Evolutionary conservation across 2,113 vertebrate genomes (phyloP), one percentile per base, ranked within the genome.

Genomic region (Toxotes chatareus): DNA sequence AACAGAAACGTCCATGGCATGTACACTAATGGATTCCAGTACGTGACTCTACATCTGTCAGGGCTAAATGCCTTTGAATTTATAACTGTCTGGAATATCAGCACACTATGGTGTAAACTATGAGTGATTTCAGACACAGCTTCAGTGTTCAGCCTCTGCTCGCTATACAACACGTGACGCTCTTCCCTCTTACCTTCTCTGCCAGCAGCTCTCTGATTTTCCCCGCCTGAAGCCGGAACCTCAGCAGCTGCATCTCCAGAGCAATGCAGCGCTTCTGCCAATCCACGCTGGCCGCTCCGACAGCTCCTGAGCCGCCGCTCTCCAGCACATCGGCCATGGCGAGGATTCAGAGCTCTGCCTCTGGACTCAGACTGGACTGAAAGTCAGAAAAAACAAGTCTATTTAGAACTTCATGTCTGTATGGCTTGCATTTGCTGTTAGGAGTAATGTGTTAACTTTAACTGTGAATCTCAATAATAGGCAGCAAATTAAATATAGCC

Each of bases 201-300:
- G 95, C 96, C 89, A 97, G 93, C 77, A 97, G 94, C 84, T 97
- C 96, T 51, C 96, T 94, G 84, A 97, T 97, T 90, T 97, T 97
- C 83, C 96, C 95, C 21, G 97, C 97, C 90, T 98, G 97, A 27
- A 97, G 93, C 67, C 96, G 94, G 90, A 98, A 97, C 91, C 95
- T 95, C 90, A 97, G 96, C 89, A 98, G 96, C 93, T 98, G 97
- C 80, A 96, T 95, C 89, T 98, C 96, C 88, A 98, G 83, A 0
- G 90, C 89, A 5, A 96, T 79, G 83, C 96, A 98, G 73, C 96
- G 93, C 56, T 97, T 96, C 84, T 97, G 97, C 97, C 96, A 98
- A 80, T 97, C 95, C 88, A 94, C 92, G 65, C 71, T 68, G 63
- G 89, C 80, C 17, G 79, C 61, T 19, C 83, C 89, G 17, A 88